Evolutionary conservation across 37 sponge, comb jelly and placozoan genomes (phyloP), one percentile per base, ranked within the genome.

Genomic region (Dysidea cf. avara): DNA sequence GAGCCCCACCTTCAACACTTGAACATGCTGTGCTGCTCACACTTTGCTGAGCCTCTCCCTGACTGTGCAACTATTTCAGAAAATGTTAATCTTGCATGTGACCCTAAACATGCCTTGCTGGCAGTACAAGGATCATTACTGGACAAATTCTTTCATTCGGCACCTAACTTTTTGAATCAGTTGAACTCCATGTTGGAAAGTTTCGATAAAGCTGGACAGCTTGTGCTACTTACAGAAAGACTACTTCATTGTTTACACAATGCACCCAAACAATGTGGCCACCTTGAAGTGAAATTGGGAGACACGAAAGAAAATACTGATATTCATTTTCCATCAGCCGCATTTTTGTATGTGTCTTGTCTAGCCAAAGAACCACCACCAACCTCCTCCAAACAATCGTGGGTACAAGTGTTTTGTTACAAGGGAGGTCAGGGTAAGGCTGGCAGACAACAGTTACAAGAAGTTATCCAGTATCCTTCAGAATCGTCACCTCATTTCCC

Each of bases 401-500:
- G 90, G 90, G 85, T 81, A 11, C 51, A 81, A 30, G 67, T 87
- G n/a, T 73, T 80, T 52, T 77, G 75, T 63, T 93, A 84, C 56
- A 52, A 57, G 21, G 86, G 90, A 37, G 88, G 81, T 16, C 76
- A 81, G 56, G 87, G 90, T 4, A 81, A 82, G 46, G 82, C 65
- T 53, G 96, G 96, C 34, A 49, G 72, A n/a, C 77, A 79, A 28
- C 89, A 84, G 53, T 52, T 88, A 14, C 88, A 85, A 49, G 98
- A 97, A 55, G 92, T 97, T 31, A 70, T 76, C 22, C 88, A 89
- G 48, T 97, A 93, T 73, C 98, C 98, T 35, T 81, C 82, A 40
- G 79, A 81, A 61, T 75, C 76, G 18, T 38, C 84, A 6, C 56
- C 59, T 14, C 53, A 76, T 36, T 87, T 90, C 57, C 92, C 94